Percentiles rank a stretch among this genome's conserved stretches.
Evolutionary conservation across 2,113 vertebrate genomes (phyloP).

Genomic region (Mesoclemmys tuberculata): DNA sequence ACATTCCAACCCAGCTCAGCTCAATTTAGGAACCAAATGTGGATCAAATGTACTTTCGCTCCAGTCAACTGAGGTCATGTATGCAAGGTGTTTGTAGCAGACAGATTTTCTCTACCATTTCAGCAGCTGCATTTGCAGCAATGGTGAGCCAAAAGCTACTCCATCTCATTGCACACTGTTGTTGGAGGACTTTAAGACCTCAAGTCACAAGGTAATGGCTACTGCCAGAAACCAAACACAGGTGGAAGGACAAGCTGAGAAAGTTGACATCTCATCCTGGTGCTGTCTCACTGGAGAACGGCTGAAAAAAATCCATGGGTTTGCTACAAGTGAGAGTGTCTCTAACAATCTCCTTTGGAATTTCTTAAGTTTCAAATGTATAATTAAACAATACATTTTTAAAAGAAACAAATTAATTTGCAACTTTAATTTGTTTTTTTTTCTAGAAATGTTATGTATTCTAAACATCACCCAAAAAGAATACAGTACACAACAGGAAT

Average conservation of each 20-base stretch:
- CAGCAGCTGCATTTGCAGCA: neutral
- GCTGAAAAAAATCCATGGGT: neutral
- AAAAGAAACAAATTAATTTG: neutral
- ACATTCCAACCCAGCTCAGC: neutral
- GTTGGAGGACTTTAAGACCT: neutral
- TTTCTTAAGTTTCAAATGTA: neutral
- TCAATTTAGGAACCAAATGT: neutral
- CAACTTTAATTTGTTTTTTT: neutral
- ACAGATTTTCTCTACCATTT: neutral
- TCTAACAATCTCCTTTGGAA: neutral
- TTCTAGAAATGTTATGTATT: neutral
- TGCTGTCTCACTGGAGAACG: neutral
- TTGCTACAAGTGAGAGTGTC: neutral
- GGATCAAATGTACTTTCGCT: neutral
- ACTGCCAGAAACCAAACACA: neutral
- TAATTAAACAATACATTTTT: neutral
- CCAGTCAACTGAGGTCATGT: neutral
- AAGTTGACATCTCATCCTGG: neutral
- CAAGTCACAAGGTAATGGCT: neutral
- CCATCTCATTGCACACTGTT: neutral
- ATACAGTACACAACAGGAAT: conserved; percentile 69
- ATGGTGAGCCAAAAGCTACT: neutral
- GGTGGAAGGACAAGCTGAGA: neutral
- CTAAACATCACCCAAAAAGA: neutral
- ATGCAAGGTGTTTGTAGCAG: neutral